Conservation (phyloP, 2,797 vertebrate genomes). For the Phataginus tricuspis region DNA sequence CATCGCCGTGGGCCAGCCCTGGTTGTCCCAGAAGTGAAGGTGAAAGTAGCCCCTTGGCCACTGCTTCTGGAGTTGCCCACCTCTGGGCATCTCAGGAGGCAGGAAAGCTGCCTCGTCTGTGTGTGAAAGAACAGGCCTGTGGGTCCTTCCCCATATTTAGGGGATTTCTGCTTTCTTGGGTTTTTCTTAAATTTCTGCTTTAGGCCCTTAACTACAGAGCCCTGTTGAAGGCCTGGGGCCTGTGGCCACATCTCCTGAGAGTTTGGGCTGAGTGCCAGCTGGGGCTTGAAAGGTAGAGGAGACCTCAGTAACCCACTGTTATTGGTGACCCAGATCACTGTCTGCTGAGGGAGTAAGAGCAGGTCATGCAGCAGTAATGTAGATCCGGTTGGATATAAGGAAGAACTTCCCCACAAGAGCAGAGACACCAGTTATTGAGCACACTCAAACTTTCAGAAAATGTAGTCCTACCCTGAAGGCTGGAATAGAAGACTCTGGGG, state of each 20-base stretch:
- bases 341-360: background rate
- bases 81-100: background rate
- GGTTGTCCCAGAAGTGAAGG: background rate
- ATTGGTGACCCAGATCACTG: background rate
- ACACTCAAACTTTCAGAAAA: background rate
- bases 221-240: background rate
- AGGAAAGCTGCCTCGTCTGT: background rate
- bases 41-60: background rate
- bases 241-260: background rate
- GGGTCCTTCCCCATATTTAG: background rate
- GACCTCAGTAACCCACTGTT: background rate
- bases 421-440: background rate
- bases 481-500: background rate
- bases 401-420: background rate
- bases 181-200: background rate
- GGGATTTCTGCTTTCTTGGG: background rate
- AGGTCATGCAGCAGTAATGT: background rate
- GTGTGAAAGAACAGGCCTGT: background rate
- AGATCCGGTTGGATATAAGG: background rate
- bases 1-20: background rate
- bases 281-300: background rate
- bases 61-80: background rate
- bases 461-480: background rate
- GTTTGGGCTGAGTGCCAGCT: background rate
- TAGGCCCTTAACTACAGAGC: background rate